A percentile compares a stretch with the other conserved stretches of the same genome.
Evolutionary conservation across 2,888 invertebrate species (phyloP).

Genomic region (Patella pellucida): DNA sequence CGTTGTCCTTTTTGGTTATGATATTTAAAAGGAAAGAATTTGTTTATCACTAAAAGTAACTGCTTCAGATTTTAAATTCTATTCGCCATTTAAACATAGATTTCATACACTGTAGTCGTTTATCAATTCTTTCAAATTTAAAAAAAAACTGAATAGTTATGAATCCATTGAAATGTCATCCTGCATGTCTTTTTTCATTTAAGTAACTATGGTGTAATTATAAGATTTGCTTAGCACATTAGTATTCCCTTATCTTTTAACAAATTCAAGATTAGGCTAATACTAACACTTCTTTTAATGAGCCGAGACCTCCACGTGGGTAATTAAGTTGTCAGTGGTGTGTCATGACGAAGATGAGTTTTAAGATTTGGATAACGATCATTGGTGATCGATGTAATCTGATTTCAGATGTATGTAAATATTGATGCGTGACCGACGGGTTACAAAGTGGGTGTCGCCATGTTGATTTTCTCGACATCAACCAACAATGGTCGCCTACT

Average conservation of each 20-base stretch:
- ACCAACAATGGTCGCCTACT: neutral
- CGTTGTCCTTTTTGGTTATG: too few relatives aligned
- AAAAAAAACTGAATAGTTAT: too few relatives aligned
- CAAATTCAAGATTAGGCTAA: neutral
- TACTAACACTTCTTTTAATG: conserved; percentile 2
- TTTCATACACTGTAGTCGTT: too few relatives aligned
- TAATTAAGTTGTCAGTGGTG: conserved; percentile 6
- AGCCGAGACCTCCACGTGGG: neutral
- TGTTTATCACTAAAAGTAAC: too few relatives aligned
- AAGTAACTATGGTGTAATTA: neutral
- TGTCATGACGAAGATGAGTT: neutral
- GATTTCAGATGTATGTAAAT: conserved; percentile 5
- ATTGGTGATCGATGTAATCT: conserved; percentile 2
- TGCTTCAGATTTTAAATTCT: too few relatives aligned
- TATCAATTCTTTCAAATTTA: too few relatives aligned
- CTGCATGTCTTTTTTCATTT: too few relatives aligned
- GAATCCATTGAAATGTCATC: too few relatives aligned
- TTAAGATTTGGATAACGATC: neutral
- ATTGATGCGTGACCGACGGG: conserved; percentile 3
- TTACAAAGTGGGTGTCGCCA: conserved; percentile 1
- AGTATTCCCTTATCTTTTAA: neutral
- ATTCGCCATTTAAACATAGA: too few relatives aligned
- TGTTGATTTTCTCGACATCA: neutral
- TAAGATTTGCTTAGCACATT: neutral
- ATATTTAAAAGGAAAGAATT: too few relatives aligned